Base-by-base conservation (phyloP, 1,140 invertebrate species). In the Pachyrhynchus sulphureomaculatus region DNA sequence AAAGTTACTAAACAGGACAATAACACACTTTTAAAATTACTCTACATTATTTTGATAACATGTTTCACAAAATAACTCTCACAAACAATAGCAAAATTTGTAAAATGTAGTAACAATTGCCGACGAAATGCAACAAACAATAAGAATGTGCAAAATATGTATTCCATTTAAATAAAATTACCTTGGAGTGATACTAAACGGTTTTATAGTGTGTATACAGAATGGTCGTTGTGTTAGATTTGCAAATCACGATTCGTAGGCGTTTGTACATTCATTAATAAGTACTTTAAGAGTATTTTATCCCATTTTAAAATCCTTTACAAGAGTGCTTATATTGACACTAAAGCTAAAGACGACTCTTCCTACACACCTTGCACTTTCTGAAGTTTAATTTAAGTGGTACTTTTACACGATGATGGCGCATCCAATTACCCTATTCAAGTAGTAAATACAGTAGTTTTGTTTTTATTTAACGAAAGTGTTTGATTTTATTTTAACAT, bases 391-490 rank as follows among this genome's bases (percentile, higher is more conserved):
- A 58, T 51, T 61, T 51, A 44, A 62, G 51, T 55, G 60, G 32
- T 37, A 13, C 53, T 61, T 61, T 45, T 29, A 61, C 34, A 36
- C 34, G 33, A 18, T 36, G 36, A 32, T 33, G n/a, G 36, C 32
- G 51, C 29, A 61, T 54, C 58, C 49, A 44, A 61, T 61, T 61
- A 61, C 34, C 48, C 45, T 42, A 53, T 48, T 55, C 42, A 37
- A 62, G 60, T 56, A 52, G 53, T 56, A 62, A 62, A 62, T 39
- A 62, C 60, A 29, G 53, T 62, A 62, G 53, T 62, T 62, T 62
- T 55, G 24, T 61, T 61, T 61, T 53, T 53, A 48, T 57, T 59
- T 41, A n/a, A 26, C 13, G 15, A 32, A 15, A 37, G 18, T 33
- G 48, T 52, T 61, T 53, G 39, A 10, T 53, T 37, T 51, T 23